phyloP scores from a whole-genome alignment of 2,113 vertebrate species.

The Ptychochromis oligacanthus region DNA sequence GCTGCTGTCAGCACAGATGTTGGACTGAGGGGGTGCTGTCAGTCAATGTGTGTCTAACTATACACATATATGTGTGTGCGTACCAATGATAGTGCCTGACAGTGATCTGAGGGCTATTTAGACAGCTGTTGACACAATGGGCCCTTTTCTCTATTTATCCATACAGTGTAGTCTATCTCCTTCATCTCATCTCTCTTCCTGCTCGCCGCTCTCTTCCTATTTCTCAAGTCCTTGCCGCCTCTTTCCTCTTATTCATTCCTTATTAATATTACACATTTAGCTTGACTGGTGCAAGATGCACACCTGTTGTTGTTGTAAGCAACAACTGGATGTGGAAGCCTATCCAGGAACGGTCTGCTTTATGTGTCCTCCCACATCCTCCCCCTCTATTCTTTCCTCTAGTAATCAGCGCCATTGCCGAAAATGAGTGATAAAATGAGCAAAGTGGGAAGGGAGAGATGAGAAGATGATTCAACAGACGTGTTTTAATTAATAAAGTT shows the following conservation, averaged over 20 bases:
- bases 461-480: conserved; percentile 56
- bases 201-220: not conserved
- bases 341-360: conserved; percentile 16
- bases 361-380: not conserved
- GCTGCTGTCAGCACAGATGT: conserved; percentile 82
- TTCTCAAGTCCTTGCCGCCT: conserved; percentile 34
- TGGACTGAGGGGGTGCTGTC: conserved; percentile 80
- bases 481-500: conserved; percentile 73
- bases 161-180: conserved; percentile 69
- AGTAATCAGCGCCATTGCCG: conserved; percentile 22
- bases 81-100: conserved; percentile 54
- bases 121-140: conserved; percentile 80
- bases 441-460: conserved; percentile 36
- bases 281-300: conserved; percentile 26
- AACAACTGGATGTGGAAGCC: conserved; percentile 52
- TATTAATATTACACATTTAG: conserved; percentile 43
- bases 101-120: conserved; percentile 78
- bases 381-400: conserved; percentile 8
- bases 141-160: conserved; percentile 73
- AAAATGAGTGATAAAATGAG: conserved; percentile 55
- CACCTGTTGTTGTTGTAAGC: conserved; percentile 68
- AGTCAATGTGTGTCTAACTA: conserved; percentile 61
- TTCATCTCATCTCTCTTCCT: conserved; percentile 68
- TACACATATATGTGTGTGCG: conserved; percentile 20
- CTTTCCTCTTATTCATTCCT: conserved; percentile 41